Evolutionary conservation across 2,888 invertebrate genomes (phyloP).

Genomic region (Scaptomyza cyrtandrae): DNA sequence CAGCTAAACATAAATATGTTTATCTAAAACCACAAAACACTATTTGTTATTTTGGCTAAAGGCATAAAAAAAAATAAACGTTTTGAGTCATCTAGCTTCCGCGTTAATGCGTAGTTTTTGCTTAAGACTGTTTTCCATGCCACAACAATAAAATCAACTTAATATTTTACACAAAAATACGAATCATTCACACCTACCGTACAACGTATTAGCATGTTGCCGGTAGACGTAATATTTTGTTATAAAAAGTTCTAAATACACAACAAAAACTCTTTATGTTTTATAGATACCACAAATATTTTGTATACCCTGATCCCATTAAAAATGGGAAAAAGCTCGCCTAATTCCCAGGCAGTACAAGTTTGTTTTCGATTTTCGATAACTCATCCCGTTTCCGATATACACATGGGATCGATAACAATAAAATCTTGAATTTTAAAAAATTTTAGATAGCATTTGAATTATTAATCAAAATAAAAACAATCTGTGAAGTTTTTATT

Average conservation of each 20-base stretch:
- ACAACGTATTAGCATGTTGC: slow-evolving; percentile 8
- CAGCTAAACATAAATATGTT: slow-evolving; percentile 19
- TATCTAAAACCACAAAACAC: slow-evolving; percentile 8
- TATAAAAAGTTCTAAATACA: not conserved
- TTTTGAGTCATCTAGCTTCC: slow-evolving; percentile 38
- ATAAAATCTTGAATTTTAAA: no score
- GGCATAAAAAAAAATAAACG: not conserved
- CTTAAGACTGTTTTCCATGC: not conserved
- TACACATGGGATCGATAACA: no score
- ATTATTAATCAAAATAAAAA: no score
- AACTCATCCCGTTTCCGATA: no score
- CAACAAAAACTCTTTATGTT: not conserved
- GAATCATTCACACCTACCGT: slow-evolving; percentile 27
- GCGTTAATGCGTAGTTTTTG: slow-evolving; percentile 10
- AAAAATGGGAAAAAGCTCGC: no score
- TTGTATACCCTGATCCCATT: no score
- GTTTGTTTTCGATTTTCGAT: no score
- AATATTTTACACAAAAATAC: not conserved
- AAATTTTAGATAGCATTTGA: no score
- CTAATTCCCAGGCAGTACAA: no score
- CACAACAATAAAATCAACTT: slow-evolving; percentile 1
- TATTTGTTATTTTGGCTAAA: slow-evolving; percentile 25
- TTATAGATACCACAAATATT: no score
- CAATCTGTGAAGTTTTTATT: no score
- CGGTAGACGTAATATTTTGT: not conserved